A percentile compares a stretch with the other conserved stretches of the same genome.
phyloP scores from a whole-genome alignment of 2,797 vertebrate species.

The Acanthornis magna region DNA sequence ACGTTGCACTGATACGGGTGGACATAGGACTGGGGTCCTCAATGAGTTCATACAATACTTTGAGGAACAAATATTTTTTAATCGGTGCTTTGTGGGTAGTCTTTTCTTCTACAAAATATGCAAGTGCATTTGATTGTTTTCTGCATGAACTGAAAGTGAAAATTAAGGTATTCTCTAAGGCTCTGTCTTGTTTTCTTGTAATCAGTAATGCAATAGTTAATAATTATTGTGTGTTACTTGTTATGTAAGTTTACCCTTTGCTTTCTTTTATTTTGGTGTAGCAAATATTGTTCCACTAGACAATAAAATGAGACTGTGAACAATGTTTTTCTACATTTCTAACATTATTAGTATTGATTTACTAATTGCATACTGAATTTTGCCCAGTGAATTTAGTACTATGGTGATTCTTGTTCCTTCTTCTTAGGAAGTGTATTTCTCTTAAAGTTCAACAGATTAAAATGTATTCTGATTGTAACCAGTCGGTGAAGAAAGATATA shows the following conservation, averaged over 20 bases:
- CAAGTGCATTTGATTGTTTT: background rate
- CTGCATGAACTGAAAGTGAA: background rate
- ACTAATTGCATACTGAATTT: background rate
- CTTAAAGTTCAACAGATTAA: background rate
- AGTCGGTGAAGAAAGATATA: background rate
- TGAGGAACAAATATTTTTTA: background rate
- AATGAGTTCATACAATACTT: background rate
- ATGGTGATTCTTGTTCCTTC: background rate
- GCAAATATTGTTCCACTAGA: background rate
- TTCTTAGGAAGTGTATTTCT: background rate
- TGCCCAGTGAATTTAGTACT: background rate
- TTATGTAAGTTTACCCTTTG: background rate
- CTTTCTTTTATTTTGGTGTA: background rate
- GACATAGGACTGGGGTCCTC: background rate
- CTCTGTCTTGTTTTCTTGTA: background rate
- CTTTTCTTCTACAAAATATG: background rate
- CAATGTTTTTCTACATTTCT: background rate
- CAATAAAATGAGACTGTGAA: background rate
- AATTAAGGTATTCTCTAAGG: background rate
- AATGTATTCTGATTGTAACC: background rate
- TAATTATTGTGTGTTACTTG: background rate
- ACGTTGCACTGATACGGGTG: background rate
- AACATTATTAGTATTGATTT: background rate
- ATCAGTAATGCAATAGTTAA: constrained; percentile 11
- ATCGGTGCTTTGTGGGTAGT: background rate